Conservation (phyloP, 2,888 invertebrate species). For the Busseola fusca region DNA sequence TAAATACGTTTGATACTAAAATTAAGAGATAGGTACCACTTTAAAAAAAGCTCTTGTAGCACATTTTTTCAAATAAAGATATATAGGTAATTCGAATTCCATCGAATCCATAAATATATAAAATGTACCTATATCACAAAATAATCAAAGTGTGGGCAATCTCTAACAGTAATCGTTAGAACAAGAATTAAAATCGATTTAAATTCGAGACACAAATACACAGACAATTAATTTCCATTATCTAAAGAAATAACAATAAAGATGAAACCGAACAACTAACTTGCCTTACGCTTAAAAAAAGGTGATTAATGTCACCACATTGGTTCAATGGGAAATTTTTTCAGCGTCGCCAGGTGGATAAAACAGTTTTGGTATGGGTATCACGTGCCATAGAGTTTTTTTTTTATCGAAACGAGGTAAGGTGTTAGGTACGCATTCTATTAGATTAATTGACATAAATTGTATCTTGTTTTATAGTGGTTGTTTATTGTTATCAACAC, state of each 20-base stretch:
- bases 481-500: neutral
- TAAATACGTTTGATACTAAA: neutral
- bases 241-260: conserved; percentile 63
- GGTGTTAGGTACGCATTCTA: conserved; percentile 11
- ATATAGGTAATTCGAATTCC: no score
- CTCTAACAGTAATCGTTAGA: conserved; percentile 32
- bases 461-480: neutral
- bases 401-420: conserved; percentile 15
- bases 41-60: no score
- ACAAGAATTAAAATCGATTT: conserved; percentile 51
- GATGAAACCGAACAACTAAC: conserved; percentile 54
- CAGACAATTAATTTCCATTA: conserved; percentile 62
- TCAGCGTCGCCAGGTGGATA: conserved; percentile 40
- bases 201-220: conserved; percentile 55
- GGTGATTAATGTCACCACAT: conserved; percentile 49
- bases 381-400: conserved; percentile 51
- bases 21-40: no score
- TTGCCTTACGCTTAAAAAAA: conserved; percentile 43
- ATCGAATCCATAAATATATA: neutral
- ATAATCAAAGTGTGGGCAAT: conserved; percentile 45
- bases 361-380: conserved; percentile 38
- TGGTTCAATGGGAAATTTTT: conserved; percentile 39
- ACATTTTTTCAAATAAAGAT: no score
- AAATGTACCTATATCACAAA: conserved; percentile 31
- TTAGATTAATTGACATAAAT: conserved; percentile 14